phyloP scores from a whole-genome alignment of 2,797 vertebrate genomes.

The Thalassophryne amazonica region DNA sequence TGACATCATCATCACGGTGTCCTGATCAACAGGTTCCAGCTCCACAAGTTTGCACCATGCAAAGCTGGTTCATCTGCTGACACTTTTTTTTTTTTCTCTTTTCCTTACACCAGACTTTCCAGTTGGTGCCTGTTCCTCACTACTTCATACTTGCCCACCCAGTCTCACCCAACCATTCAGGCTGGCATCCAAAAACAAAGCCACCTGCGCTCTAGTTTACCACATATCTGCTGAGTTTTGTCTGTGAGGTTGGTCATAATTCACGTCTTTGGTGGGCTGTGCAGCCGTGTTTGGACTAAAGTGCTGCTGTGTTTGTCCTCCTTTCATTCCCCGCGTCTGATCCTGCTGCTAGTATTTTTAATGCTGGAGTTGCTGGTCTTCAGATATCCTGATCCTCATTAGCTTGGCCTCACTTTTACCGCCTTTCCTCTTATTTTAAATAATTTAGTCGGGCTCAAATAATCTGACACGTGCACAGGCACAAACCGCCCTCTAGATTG shows the following conservation, averaged over 20 bases:
- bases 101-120: conserved; percentile 1
- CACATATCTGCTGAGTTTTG: conserved; percentile 24
- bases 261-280: conserved; percentile 1
- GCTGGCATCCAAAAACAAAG: conserved; percentile 35
- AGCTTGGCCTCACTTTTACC: conserved; percentile 11
- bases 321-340: conserved; percentile 2
- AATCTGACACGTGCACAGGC: conserved; percentile 20
- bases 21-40: conserved; percentile 35
- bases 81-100: conserved; percentile 9
- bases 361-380: conserved; percentile 23
- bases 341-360: too few relatives aligned
- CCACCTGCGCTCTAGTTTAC: conserved; percentile 37
- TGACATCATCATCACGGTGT: too few relatives aligned
- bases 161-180: conserved; percentile 26
- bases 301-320: not conserved
- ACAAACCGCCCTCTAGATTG: conserved; percentile 35
- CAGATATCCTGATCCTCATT: conserved; percentile 62
- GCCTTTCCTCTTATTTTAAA: conserved; percentile 20
- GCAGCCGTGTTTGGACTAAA: conserved; percentile 20
- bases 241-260: conserved; percentile 22
- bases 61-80: conserved; percentile 25
- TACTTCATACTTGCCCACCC: conserved; percentile 29
- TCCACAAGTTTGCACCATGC: conserved; percentile 5
- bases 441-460: conserved; percentile 57
- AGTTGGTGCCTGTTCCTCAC: conserved; percentile 19